Evolutionary conservation across 2,888 invertebrate genomes (phyloP).

Genomic region (Papilio demoleus): DNA sequence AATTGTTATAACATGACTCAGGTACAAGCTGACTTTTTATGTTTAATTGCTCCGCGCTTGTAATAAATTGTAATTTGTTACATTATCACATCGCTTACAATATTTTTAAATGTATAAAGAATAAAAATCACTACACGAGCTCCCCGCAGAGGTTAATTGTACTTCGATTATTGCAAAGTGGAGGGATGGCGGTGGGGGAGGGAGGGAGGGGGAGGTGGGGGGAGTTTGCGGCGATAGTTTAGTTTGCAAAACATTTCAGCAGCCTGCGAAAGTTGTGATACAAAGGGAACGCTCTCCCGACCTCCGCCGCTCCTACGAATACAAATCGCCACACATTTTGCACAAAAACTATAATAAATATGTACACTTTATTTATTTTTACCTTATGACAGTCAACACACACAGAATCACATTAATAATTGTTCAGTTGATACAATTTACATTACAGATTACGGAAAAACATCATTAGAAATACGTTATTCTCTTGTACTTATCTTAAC

Average conservation of each 20-base stretch:
- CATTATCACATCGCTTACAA: not conserved
- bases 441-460: not conserved
- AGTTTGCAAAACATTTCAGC: constrained; percentile 34
- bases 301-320: constrained; percentile 18
- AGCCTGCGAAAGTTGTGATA: constrained; percentile 16
- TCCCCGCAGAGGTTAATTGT: constrained; percentile 5
- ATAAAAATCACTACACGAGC: too few species aligned
- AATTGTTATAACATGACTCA: constrained; percentile 19
- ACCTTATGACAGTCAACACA: not conserved
- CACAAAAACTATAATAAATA: constrained; percentile 15
- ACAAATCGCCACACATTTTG: constrained; percentile 30
- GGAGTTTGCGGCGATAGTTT: not conserved
- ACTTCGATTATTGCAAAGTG: constrained; percentile 20
- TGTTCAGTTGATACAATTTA: not conserved
- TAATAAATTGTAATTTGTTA: constrained; percentile 29
- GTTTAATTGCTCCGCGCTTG: constrained; percentile 24
- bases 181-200: not conserved
- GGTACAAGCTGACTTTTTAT: not conserved
- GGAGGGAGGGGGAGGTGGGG: not conserved
- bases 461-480: too few species aligned
- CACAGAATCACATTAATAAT: not conserved
- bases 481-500: not conserved
- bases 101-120: too few species aligned
- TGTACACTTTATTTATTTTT: not conserved
- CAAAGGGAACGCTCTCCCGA: constrained; percentile 25